A percentile compares a stretch with the other conserved stretches of the same genome.
Evolutionary conservation across 2,113 vertebrate genomes (phyloP).

Genomic region (Thalassarche chlororhynchos): DNA sequence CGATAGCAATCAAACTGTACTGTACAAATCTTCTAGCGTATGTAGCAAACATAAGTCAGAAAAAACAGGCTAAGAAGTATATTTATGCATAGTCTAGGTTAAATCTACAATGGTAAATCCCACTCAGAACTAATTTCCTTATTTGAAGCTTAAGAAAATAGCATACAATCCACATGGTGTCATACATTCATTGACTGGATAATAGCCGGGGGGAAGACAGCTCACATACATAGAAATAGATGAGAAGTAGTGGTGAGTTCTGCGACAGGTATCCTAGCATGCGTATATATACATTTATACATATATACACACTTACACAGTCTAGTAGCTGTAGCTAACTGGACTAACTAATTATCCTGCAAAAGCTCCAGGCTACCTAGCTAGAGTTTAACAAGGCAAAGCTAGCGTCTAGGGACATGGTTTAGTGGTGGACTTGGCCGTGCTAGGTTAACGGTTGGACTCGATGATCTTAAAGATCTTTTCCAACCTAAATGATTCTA

Average conservation of each 20-base stretch:
- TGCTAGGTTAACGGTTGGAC: neutral
- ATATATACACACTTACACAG: neutral
- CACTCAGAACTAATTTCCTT: neutral
- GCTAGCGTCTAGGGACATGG: neutral
- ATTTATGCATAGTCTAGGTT: neutral
- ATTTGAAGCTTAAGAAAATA: slow-evolving; percentile 9
- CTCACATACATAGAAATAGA: neutral
- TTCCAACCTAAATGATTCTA: neutral
- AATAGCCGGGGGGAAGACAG: neutral
- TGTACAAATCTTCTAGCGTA: neutral
- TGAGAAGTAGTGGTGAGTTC: neutral
- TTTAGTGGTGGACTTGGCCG: neutral
- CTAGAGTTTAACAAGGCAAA: neutral
- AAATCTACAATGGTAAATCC: neutral
- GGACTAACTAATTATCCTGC: neutral
- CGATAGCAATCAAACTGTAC: neutral
- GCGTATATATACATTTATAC: neutral
- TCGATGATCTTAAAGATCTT: neutral
- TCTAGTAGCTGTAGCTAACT: neutral
- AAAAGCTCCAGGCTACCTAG: neutral
- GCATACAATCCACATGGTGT: neutral
- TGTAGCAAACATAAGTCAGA: neutral
- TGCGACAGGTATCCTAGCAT: neutral
- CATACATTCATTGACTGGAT: neutral
- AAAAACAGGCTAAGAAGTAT: neutral